phyloP scores from a whole-genome alignment of 2,888 invertebrate species.

The Drosophila koepferae region DNA sequence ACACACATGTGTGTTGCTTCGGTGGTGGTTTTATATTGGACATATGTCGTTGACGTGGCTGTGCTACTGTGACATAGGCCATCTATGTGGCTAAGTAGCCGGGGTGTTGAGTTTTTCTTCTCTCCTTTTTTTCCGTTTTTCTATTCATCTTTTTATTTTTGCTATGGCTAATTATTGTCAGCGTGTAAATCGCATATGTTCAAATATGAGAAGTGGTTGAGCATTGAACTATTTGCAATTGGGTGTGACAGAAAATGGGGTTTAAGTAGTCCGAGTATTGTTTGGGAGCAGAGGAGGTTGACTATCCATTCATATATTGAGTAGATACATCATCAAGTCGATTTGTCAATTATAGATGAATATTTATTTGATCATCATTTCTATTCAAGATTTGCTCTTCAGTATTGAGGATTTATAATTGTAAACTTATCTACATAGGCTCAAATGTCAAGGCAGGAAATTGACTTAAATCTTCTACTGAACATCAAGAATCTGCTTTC shows the following conservation, averaged over 20 bases:
- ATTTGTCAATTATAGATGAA: background rate
- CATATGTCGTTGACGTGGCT: slow-evolving; percentile 72
- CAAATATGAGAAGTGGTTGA: slow-evolving; percentile 50
- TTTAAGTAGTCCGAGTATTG: slow-evolving; percentile 2
- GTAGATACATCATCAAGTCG: background rate
- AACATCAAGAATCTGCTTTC: background rate
- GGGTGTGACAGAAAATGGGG: slow-evolving; percentile 4
- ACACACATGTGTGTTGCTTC: slow-evolving; percentile 25
- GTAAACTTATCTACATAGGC: background rate
- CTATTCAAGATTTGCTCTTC: background rate
- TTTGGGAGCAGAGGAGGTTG: background rate
- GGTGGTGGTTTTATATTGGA: slow-evolving; percentile 62
- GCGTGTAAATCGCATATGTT: slow-evolving; percentile 68
- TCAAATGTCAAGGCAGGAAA: background rate
- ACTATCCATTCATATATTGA: too few relatives aligned
- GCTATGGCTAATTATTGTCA: slow-evolving; percentile 71
- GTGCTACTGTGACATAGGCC: slow-evolving; percentile 51
- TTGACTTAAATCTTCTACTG: background rate
- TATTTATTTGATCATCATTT: background rate
- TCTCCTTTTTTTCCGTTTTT: slow-evolving; percentile 14
- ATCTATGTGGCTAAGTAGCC: slow-evolving; percentile 47
- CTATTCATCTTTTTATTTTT: slow-evolving; percentile 39
- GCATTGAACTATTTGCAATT: slow-evolving; percentile 12
- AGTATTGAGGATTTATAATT: background rate
- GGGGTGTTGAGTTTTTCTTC: slow-evolving; percentile 36